These are phyloP conservation scores for Agrochola macilenta DNA, from an alignment of 2,888 invertebrate species.

Conservation along the genomic window DNA sequence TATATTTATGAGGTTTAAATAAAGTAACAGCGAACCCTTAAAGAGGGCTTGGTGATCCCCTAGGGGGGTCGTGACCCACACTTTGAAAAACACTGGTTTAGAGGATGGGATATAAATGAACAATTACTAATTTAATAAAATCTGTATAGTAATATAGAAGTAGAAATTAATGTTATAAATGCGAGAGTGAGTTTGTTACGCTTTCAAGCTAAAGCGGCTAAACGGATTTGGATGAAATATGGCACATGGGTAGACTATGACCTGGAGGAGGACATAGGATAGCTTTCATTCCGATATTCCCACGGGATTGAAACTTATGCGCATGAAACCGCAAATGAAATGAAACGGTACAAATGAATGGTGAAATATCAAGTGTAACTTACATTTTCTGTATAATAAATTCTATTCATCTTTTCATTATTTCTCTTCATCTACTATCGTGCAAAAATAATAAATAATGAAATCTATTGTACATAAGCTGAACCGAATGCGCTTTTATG, in stretches of 20 bases:
- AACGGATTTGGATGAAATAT: too few species aligned
- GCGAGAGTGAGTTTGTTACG: too few species aligned
- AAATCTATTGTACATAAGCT: neutral
- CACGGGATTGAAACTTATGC: too few species aligned
- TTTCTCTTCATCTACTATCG: neutral
- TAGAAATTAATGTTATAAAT: too few species aligned
- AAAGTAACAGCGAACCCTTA: neutral
- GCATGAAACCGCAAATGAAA: neutral
- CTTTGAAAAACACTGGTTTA: slow-evolving; percentile 6
- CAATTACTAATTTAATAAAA: neutral
- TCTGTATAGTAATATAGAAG: too few species aligned
- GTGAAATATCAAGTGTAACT: too few species aligned
- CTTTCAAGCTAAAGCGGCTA: too few species aligned
- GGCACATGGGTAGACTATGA: too few species aligned
- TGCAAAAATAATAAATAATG: neutral
- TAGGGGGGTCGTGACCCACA: neutral
- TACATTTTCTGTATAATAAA: too few species aligned
- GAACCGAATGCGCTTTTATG: neutral
- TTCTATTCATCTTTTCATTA: neutral
- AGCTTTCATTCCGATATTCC: too few species aligned
- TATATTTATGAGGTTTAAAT: neutral
- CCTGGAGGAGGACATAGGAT: too few species aligned
- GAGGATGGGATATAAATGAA: neutral
- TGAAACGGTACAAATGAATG: neutral
- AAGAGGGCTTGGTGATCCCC: neutral